phyloP scores from a whole-genome alignment of 2,888 invertebrate genomes.

The Stenotaenia linearis region DNA sequence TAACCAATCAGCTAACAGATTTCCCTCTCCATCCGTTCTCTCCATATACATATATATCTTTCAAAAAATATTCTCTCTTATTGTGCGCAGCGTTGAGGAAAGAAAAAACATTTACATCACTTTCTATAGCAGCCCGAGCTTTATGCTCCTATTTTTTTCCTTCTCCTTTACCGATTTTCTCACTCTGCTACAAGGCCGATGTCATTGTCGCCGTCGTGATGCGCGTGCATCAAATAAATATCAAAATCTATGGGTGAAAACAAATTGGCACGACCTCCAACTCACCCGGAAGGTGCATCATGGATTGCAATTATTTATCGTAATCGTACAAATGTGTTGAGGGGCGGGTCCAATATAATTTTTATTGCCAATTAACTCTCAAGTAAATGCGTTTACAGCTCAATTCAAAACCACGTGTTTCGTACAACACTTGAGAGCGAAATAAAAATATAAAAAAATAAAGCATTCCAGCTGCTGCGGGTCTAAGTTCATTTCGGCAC shows the following conservation, averaged over 20 bases:
- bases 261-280: not conserved
- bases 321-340: slow-evolving; percentile 1
- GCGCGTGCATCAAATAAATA: not conserved
- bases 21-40: not conserved
- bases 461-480: not conserved
- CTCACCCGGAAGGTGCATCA: slow-evolving; percentile 2
- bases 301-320: not conserved
- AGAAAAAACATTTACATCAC: not conserved
- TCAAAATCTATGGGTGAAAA: not conserved
- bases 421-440: not conserved
- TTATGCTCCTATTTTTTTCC: not conserved
- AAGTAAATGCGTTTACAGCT: slow-evolving; percentile 17
- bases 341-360: slow-evolving; percentile 7
- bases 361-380: slow-evolving; percentile 10
- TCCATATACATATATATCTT: not conserved
- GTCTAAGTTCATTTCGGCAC: not conserved
- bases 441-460: not conserved
- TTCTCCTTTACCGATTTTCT: not conserved
- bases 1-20: slow-evolving; percentile 30
- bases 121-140: not conserved
- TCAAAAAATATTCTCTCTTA: not conserved
- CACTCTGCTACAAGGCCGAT: not conserved
- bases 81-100: not conserved
- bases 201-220: not conserved
- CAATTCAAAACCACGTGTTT: not conserved